Evolutionary conservation across 2,113 vertebrate genomes (phyloP), one percentile per base, ranked within the genome.

Genomic region (Calyptomena viridis): DNA sequence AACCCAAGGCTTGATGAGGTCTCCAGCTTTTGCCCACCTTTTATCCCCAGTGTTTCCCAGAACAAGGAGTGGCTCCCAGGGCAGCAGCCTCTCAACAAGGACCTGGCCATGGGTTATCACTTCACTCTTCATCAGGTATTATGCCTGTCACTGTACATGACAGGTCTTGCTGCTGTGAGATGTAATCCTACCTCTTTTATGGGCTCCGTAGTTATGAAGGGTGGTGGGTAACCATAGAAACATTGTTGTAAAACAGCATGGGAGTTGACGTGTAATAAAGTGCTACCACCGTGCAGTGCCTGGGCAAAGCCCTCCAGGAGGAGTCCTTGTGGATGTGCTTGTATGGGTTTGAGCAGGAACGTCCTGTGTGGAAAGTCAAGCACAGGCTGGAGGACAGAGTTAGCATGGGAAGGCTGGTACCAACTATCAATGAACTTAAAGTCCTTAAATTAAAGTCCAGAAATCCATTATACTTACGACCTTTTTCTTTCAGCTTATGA

Each of bases 161-260:
- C 90, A 90, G 66, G 35, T 79, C 81, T 90, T 60, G 81, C 83
- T 15, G 35, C 47, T 75, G 63, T 69, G 86, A 95, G 96, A 91
- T 86, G 88, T 52, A 80, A 69, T 94, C 90, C 83, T 76, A 46
- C 78, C 78, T 95, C 95, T 96, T 96, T 96, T 84, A 82, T 1
- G 21, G 94, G 66, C 93, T 96, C 84, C 0, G 1, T 95, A 89
- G 95, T 82, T 97, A 96, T 14, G 3, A 63, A 93, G 93, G 84
- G 89, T 90, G 91, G 92, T 87, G 79, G 59, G 97, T 98, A 96
- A 95, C 96, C 96, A 97, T 96, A 87, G 97, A 95, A 97, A 97
- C 93, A 0, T 49, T 16, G 39, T 17, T 93, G 92, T 95, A 93
- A 90, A 95, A 55, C 94, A 95, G 86, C 95, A 62, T 53, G 95